Evolutionary conservation across 2,113 vertebrate species (phyloP).

Genomic region (Paedocypris sp.): DNA sequence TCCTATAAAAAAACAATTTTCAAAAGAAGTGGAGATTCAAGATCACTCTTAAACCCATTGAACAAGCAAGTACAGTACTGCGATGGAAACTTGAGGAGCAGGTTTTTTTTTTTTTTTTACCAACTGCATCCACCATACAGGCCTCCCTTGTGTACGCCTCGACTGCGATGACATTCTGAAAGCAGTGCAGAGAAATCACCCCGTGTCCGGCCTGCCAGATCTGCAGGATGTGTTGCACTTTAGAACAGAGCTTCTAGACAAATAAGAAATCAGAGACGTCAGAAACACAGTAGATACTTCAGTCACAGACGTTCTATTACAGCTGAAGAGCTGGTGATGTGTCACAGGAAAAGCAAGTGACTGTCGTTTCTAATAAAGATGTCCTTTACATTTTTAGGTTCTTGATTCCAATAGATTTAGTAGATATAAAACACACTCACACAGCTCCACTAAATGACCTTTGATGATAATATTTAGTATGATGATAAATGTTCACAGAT

Average conservation of each 20-base stretch:
- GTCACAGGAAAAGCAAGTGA: no score
- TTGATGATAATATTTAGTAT: no score
- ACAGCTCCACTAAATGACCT: no score
- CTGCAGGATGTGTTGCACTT: conserved; percentile 77
- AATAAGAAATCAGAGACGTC: background rate
- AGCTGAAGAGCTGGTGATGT: no score
- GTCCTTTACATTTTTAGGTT: no score
- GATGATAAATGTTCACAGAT: no score
- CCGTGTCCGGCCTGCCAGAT: conserved; percentile 74
- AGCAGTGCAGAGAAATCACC: conserved; percentile 79
- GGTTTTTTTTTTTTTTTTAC: conserved; percentile 42
- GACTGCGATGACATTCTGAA: conserved; percentile 75
- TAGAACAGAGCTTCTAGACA: conserved; percentile 66
- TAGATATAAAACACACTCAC: no score
- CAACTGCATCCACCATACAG: conserved; percentile 80
- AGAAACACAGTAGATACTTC: no score
- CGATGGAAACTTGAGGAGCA: background rate
- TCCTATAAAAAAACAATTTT: conserved; percentile 47
- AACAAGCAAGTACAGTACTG: background rate
- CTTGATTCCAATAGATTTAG: no score
- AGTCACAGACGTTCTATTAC: no score
- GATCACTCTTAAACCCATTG: no score
- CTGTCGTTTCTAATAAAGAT: no score
- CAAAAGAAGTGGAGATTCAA: background rate
- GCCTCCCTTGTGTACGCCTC: conserved; percentile 84